Base-by-base conservation (phyloP, 2,888 invertebrate species). In the Ischnura elegans region DNA sequence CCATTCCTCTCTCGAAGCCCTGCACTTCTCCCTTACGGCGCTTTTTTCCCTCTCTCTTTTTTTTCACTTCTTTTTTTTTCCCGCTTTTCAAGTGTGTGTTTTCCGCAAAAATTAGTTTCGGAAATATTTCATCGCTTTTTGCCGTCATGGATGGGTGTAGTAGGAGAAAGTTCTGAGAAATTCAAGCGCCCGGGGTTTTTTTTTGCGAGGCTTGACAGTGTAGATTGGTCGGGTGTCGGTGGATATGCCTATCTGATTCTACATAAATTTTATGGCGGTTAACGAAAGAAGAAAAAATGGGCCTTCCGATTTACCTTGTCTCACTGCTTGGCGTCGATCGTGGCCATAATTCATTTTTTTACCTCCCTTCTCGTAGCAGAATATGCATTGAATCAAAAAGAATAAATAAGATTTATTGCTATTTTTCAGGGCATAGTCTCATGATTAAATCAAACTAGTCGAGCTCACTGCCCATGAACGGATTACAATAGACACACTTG, bases 121-220 rank as follows among this genome's bases (percentile, higher is more conserved):
- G 76, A 36, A 76, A 36, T 76, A 36, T 36, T 76, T 76, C 76
- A 36, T 76, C 36, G n/a, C n/a, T 76, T 76, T 76, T 76, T 61
- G 61, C 8, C 36, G 29, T 36, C 29, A 76, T 76, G 76, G 76
- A 76, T 36, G 76, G 36, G 76, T 76, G 5, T 3, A 10, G 29
- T 0, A 13, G 66, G 76, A 36, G 76, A 76, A 76, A 76, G 76
- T 76, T 76, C 29, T 36, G 13, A 8, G 6, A 76, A 76, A 36
- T 76, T 76, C 76, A 61, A 61, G 10, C 61, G 0, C 10, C 76
- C 76, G 13, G 8, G 21, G n/a, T n/a, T n/a, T 76, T 76, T 76
- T 36, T 25, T 29, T 76, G 4, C 2, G 10, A 25, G 36, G 6
- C 76, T 10, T 36, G 29, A 76, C 25, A 0, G 36, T 13, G 76